Base-by-base conservation (phyloP, 2,888 invertebrate species). In the Zeuzera pyrina region DNA sequence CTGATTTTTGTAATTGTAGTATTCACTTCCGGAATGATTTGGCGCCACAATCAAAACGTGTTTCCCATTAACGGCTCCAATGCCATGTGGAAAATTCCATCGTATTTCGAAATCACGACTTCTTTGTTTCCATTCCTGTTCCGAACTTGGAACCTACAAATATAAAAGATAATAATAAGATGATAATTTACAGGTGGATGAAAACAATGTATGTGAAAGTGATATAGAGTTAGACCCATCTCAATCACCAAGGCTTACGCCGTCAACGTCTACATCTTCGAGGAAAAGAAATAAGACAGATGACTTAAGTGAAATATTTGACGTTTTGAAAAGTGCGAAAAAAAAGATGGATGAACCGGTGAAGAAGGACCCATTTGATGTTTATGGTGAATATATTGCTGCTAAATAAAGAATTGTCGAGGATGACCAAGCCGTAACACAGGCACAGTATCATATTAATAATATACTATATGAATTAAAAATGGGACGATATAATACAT, bases 21-120 rank as follows among this genome's bases (percentile, higher is more conserved):
- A 48, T 31, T 50, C 42, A 45, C 45, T 48, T 34, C 44, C 43
- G 35, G 42, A 41, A 42, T 52, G 45, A 29, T 26, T 22, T 34
- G 49, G 46, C 29, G 45, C 49, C 30, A 27, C 32, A 38, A 47
- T 45, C 25, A 44, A 21, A 35, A 46, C 35, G 16, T 37, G 42
- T 26, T 41, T 41, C 3, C 39, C 39, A 33, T 39, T 38, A 31
- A 39, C 35, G 6, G 40, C 33, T 33, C 41, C 48, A 35, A 33
- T 29, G 26, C 46, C 45, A 40, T 48, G 39, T 23, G 45, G 43
- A 30, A 49, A 47, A 41, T 49, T 46, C 49, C 45, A 51, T 41
- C 33, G 29, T 36, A 36, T 38, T 38, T 44, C 38, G 34, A 41
- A 48, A 24, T 43, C 33, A 24, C 36, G 29, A 38, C 28, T 33